These are phyloP conservation scores for Crenuchus spilurus DNA, from an alignment of 2,797 vertebrate genomes.

Conservation along the genomic window DNA sequence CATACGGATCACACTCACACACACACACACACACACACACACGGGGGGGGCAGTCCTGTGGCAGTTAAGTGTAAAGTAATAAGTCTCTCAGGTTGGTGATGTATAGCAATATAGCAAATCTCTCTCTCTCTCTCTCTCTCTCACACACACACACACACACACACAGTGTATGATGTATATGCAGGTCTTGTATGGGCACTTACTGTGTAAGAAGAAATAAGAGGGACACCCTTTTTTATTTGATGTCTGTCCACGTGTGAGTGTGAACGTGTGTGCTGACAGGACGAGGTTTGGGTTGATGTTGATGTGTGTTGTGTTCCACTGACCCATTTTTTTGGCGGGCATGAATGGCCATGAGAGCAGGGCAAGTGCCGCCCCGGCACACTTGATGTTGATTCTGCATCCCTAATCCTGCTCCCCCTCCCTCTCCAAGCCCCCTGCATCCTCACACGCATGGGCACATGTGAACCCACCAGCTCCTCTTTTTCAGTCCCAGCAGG, in stretches of 20 bases:
- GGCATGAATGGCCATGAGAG: conserved; percentile 69
- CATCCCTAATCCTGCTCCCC: conserved; percentile 70
- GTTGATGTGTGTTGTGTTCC: conserved; percentile 69
- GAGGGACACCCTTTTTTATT: not conserved
- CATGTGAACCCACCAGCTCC: conserved; percentile 32
- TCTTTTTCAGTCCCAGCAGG: conserved; percentile 16
- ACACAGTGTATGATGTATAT: too few relatives aligned
- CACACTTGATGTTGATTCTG: conserved; percentile 73
- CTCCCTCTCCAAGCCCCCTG: conserved; percentile 49
- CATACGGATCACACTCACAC: conserved; percentile 21
- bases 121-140: too few relatives aligned
- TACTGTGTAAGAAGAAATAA: too few relatives aligned
- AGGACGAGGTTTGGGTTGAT: conserved; percentile 39
- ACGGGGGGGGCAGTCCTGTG: not conserved
- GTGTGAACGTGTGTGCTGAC: not conserved
- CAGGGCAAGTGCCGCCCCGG: conserved; percentile 68
- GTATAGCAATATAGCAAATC: too few relatives aligned
- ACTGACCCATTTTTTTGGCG: conserved; percentile 80
- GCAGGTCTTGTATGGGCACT: too few relatives aligned
- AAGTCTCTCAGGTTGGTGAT: too few relatives aligned
- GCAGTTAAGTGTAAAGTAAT: conserved; percentile 17
- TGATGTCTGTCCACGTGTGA: conserved; percentile 16
- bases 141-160: too few relatives aligned
- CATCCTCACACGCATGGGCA: conserved; percentile 24
- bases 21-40: too few relatives aligned